Conservation (phyloP, 2,797 vertebrate species). For the Halcyon leucocephala region DNA sequence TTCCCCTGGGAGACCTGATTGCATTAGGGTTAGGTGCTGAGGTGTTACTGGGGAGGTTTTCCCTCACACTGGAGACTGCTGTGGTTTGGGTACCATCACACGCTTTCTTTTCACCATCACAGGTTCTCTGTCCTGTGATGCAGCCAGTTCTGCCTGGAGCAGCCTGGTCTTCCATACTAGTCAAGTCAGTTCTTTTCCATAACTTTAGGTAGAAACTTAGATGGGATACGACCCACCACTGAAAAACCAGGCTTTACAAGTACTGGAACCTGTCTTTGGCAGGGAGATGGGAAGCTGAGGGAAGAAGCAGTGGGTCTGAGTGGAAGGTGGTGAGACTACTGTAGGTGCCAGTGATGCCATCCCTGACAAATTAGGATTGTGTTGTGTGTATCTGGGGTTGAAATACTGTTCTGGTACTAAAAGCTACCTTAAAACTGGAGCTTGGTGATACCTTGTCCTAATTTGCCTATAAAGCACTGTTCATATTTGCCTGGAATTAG, state of each 20-base stretch:
- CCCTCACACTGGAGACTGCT: background rate
- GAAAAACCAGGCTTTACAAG: background rate
- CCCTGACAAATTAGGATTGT: background rate
- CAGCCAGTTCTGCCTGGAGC: fast-evolving
- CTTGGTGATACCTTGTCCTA: background rate
- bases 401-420: background rate
- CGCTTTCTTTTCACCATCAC: fast-evolving
- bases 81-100: background rate
- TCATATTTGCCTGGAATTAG: background rate
- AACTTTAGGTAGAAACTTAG: background rate
- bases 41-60: background rate
- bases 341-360: background rate
- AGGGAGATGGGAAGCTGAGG: background rate
- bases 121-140: background rate
- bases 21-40: background rate
- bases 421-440: background rate
- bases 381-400: background rate
- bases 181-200: background rate
- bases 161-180: background rate
- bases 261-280: background rate
- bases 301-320: background rate
- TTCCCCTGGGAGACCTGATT: background rate
- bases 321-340: background rate
- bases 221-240: fast-evolving
- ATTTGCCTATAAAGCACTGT: background rate